Base-by-base conservation (phyloP, 1,140 invertebrate genomes). In the Magallana gigas region DNA sequence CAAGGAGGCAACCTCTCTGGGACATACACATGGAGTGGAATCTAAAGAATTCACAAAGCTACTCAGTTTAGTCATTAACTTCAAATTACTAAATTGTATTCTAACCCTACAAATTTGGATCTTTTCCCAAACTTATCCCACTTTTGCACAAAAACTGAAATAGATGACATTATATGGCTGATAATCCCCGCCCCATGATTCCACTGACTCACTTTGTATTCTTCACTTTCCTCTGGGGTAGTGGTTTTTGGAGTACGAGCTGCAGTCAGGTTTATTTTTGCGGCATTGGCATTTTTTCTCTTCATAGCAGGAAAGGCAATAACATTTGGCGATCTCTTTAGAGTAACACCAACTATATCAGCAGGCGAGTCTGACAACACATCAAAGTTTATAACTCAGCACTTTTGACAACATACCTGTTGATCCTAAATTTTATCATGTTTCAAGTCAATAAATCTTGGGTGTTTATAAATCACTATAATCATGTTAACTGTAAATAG, bases 1-100 rank as follows among this genome's bases (percentile, higher is more conserved):
- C 96, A 97, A 1, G 97, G 96, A 2, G 97, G 97, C 83, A 97
- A 94, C 57, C 95, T 95, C 4, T 96, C 96, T 0, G 96, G 90
- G 96, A 97, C 48, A 64, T 90, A 88, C 23, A 88, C 86, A 59
- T 87, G 60, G 80, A 87, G 48, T 85, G 59, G 83, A 36, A 23
- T 29, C 23, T 84, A 8, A 9, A 48, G 36, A 48, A 23, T 23
- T 23, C 23, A 23, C 36, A 48, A 48, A 48, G 36, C 36, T 48
- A 48, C 36, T 48, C 36, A 48, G 36, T 48, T 48, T 48, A 48
- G 36, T 48, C 36, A 48, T 48, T 48, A 48, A 48, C 36, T 48
- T 48, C 1, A 48, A 48, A 48, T 48, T 48, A 2, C 36, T 48
- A 48, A 48, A 48, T 23, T 48, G 36, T 48, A 48, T 48, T 48